phyloP scores from a whole-genome alignment of 2,797 vertebrate species.

The Anguilla megastoma region DNA sequence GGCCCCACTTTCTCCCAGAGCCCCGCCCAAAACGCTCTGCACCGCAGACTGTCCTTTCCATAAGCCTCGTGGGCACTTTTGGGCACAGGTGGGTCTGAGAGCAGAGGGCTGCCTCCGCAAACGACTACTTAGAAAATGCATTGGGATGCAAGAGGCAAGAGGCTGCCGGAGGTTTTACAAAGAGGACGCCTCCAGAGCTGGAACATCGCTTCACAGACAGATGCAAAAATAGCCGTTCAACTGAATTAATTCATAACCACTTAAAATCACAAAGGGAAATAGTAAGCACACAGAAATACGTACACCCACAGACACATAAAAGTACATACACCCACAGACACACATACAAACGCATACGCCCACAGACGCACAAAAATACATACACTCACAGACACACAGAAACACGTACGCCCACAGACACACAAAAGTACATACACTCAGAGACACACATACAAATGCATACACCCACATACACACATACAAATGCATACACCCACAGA shows the following conservation, averaged over 20 bases:
- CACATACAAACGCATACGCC: too few relatives aligned
- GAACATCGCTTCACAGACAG: background rate
- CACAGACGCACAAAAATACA: too few relatives aligned
- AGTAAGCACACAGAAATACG: background rate
- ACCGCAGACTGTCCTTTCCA: conserved; percentile 20
- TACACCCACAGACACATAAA: too few relatives aligned
- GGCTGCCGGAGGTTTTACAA: background rate
- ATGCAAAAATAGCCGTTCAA: background rate
- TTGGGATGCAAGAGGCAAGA: background rate
- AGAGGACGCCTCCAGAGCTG: background rate
- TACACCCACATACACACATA: background rate
- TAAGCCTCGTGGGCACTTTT: conserved; percentile 34
- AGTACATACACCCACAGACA: background rate
- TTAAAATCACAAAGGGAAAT: background rate
- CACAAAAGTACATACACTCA: too few relatives aligned
- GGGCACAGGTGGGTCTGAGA: conserved; percentile 31
- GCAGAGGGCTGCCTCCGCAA: conserved; percentile 30
- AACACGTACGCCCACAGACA: background rate
- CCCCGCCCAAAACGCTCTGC: conserved; percentile 19
- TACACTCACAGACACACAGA: too few relatives aligned
- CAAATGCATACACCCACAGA: too few relatives aligned
- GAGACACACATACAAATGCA: too few relatives aligned
- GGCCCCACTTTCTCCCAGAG: background rate
- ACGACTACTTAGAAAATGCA: conserved; percentile 7
- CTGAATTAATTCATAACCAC: background rate